A percentile compares a stretch with the other conserved stretches of the same genome.
phyloP scores from a whole-genome alignment of 2,797 vertebrate species.

The Anguilla marmorata region DNA sequence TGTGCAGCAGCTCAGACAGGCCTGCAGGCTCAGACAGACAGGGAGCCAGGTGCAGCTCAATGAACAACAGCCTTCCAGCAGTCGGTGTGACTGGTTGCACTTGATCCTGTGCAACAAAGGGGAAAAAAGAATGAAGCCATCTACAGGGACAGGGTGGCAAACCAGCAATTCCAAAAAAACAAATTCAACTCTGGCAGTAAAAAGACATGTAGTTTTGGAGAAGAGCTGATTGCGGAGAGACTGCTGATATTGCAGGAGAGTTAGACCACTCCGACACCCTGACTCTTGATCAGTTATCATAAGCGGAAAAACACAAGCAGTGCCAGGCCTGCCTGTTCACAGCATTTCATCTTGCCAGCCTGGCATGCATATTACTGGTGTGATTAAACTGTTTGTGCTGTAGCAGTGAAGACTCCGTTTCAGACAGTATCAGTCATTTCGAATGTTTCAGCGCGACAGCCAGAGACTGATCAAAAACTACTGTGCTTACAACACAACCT shows the following conservation, averaged over 20 bases:
- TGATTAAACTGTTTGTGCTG: not conserved
- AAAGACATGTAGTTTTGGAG: not conserved
- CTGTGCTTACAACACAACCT: not conserved
- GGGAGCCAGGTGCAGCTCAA: constrained; percentile 32
- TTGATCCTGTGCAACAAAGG: not conserved
- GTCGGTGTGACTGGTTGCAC: not conserved
- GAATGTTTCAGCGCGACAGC: not conserved
- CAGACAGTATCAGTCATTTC: not conserved
- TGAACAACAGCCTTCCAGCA: constrained; percentile 5
- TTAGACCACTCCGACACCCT: not conserved
- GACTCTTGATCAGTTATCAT: constrained; percentile 16
- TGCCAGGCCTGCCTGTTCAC: not conserved
- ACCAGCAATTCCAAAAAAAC: not conserved
- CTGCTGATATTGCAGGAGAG: not conserved
- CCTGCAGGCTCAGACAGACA: constrained; percentile 34
- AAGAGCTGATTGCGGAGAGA: not conserved
- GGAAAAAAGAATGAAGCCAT: not conserved
- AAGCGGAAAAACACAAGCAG: not conserved
- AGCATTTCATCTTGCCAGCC: not conserved
- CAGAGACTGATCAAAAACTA: not conserved
- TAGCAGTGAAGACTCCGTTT: not conserved
- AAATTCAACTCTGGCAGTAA: not conserved
- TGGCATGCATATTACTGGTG: not conserved
- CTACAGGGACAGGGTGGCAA: not conserved
- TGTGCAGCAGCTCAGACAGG: constrained; percentile 7